phyloP scores from a whole-genome alignment of 2,797 vertebrate species.

The Typhlichthys subterraneus region DNA sequence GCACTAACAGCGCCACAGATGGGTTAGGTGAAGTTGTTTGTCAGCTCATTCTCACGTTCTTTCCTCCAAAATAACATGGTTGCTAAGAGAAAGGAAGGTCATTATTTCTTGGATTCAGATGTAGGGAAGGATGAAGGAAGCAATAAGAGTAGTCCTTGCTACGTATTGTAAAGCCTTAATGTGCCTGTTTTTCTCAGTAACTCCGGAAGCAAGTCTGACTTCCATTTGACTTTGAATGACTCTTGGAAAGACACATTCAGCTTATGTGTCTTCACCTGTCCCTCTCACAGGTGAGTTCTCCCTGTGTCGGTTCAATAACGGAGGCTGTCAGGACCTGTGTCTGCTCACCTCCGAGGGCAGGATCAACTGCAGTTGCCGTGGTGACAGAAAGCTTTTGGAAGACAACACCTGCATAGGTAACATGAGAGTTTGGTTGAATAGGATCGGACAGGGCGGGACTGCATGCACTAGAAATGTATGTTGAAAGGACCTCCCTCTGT shows the following conservation, averaged over 20 bases:
- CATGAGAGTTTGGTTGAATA: constrained; percentile 24
- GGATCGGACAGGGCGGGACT: constrained; percentile 3
- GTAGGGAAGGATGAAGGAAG: too few relatives aligned
- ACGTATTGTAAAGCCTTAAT: too few relatives aligned
- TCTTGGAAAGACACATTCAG: not conserved
- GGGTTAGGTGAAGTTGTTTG: too few relatives aligned
- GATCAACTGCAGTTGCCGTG: constrained; percentile 95
- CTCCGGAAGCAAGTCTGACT: too few relatives aligned
- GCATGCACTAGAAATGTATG: not conserved
- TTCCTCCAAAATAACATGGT: too few relatives aligned
- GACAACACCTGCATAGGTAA: constrained; percentile 97
- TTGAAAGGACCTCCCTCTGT: constrained; percentile 11
- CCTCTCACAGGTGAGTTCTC: constrained; percentile 88
- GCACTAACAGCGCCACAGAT: too few relatives aligned
- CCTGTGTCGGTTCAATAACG: constrained; percentile 87
- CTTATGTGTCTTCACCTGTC: constrained; percentile 2
- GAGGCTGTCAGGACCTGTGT: constrained; percentile 95
- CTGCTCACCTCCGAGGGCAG: constrained; percentile 89
- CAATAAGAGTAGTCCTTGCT: too few relatives aligned
- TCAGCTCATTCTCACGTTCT: too few relatives aligned
- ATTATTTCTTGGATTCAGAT: too few relatives aligned
- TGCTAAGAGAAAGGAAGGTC: too few relatives aligned
- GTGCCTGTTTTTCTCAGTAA: too few relatives aligned
- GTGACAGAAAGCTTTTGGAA: constrained; percentile 89
- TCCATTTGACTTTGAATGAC: too few relatives aligned